Percentiles rank a stretch among this genome's conserved stretches.
phyloP scores from a whole-genome alignment of 1,140 invertebrate genomes.

The Dendrolimus kikuchii region DNA sequence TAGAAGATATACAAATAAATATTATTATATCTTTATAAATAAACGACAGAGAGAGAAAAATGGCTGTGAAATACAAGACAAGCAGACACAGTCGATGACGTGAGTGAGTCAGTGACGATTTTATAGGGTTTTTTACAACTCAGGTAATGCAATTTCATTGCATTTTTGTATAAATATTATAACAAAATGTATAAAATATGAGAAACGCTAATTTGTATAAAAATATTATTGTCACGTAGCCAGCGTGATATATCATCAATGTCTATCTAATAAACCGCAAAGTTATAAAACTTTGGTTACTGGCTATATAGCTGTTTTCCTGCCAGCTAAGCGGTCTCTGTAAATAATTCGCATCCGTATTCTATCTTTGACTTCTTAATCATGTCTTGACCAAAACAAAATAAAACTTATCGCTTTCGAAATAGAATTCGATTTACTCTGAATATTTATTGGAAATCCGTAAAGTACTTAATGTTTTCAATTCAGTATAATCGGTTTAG shows the following conservation, averaged over 20 bases:
- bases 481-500: slow-evolving; percentile 71
- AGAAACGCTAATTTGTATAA: no score
- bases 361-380: slow-evolving; percentile 60
- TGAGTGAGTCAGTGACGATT: no score
- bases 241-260: slow-evolving; percentile 10
- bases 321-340: slow-evolving; percentile 48
- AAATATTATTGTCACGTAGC: no score
- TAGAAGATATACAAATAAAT: no score
- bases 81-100: no score
- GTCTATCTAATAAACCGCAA: slow-evolving; percentile 31
- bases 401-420: slow-evolving; percentile 17
- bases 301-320: slow-evolving; percentile 35
- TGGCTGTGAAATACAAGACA: no score
- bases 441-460: slow-evolving; percentile 32
- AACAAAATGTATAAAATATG: no score
- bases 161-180: no score
- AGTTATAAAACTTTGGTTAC: slow-evolving; percentile 62
- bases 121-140: no score
- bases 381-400: slow-evolving; percentile 22
- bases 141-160: no score
- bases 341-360: slow-evolving; percentile 63
- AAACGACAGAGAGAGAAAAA: no score
- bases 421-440: slow-evolving; percentile 35
- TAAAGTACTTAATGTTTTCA: slow-evolving; percentile 70
- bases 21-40: no score